These are phyloP conservation scores for Gnathonemus longibarbis DNA, from an alignment of 2,113 vertebrate species.

Conservation along the genomic window DNA sequence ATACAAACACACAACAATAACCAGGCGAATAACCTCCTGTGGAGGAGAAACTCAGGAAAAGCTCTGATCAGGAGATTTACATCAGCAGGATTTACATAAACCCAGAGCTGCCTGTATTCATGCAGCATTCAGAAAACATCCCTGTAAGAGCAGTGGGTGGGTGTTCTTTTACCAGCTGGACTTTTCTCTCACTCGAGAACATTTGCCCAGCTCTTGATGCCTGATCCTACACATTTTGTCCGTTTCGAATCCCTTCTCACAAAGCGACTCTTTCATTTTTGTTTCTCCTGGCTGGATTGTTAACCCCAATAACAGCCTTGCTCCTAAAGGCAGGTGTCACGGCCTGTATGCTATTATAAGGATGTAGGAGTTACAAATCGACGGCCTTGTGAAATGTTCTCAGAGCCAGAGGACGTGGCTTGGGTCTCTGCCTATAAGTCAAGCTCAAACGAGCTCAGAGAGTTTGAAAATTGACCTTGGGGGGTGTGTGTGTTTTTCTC, in stretches of 20 bases:
- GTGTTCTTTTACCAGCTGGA: neutral
- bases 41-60: neutral
- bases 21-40: neutral
- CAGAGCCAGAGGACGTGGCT: neutral
- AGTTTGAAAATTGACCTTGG: neutral
- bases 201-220: neutral
- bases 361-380: neutral
- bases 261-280: neutral
- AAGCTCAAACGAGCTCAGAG: neutral
- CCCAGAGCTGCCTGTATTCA: neutral
- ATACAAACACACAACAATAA: neutral
- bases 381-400: neutral
- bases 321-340: neutral
- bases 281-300: neutral
- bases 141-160: neutral
- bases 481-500: neutral
- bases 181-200: neutral
- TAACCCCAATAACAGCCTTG: neutral
- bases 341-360: neutral
- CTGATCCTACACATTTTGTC: neutral
- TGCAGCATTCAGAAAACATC: neutral
- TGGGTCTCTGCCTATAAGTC: neutral
- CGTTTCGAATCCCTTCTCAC: neutral
- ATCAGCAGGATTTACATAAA: neutral
- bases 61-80: neutral